Conservation (phyloP, 2,797 vertebrate genomes). For the Smutsia gigantea region DNA sequence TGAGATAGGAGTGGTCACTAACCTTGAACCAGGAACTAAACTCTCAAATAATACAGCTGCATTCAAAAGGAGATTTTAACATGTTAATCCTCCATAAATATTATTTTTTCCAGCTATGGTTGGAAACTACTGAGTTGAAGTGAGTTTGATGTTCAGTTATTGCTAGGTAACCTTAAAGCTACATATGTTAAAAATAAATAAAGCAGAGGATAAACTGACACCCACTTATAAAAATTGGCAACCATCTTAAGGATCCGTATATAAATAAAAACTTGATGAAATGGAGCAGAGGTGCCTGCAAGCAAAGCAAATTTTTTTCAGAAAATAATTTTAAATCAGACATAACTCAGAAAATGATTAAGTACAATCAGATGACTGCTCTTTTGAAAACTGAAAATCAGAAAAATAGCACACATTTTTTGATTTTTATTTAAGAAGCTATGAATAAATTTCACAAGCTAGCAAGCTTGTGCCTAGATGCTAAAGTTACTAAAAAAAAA, state of each 20-base stretch:
- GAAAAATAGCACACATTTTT: not conserved
- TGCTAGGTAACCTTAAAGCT: not conserved
- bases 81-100: not conserved
- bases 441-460: not conserved
- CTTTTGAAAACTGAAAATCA: not conserved
- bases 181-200: not conserved
- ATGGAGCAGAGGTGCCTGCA: not conserved
- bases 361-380: not conserved
- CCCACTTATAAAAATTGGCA: not conserved
- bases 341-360: not conserved
- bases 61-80: not conserved
- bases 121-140: not conserved
- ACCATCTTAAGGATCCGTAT: not conserved
- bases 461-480: not conserved
- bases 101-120: not conserved
- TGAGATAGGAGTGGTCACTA: not conserved
- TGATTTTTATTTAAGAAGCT: not conserved
- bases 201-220: not conserved
- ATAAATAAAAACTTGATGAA: not conserved
- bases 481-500: not conserved
- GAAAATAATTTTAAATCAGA: constrained; percentile 26
- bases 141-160: not conserved
- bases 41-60: not conserved
- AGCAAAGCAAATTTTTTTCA: not conserved
- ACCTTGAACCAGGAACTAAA: not conserved